A percentile compares a stretch with the other conserved stretches of the same genome.
phyloP scores from a whole-genome alignment of 2,888 invertebrate genomes.

The Drosophila lutescens region DNA sequence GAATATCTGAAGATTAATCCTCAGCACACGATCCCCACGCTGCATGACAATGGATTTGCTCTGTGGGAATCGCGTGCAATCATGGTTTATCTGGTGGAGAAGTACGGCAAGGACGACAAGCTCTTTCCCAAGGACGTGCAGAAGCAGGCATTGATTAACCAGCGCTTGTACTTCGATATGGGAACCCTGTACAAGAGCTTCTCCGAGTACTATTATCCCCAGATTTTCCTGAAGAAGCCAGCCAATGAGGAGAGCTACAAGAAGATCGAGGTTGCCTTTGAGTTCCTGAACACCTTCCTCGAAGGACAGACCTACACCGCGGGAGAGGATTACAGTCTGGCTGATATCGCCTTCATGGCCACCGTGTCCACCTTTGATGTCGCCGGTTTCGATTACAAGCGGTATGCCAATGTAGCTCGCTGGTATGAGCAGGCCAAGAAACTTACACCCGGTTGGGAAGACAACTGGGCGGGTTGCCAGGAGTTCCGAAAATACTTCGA shows the following conservation, averaged over 20 bases:
- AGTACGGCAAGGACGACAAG: slow-evolving; percentile 90
- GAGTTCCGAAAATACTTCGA: slow-evolving; percentile 85
- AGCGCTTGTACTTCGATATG: slow-evolving; percentile 91
- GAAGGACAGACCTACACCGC: slow-evolving; percentile 89
- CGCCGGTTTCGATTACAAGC: slow-evolving; percentile 87
- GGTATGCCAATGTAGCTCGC: slow-evolving; percentile 88
- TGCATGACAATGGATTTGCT: slow-evolving; percentile 91
- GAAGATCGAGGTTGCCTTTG: slow-evolving; percentile 88
- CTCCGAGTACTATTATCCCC: slow-evolving; percentile 88
- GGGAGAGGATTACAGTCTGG: slow-evolving; percentile 89
- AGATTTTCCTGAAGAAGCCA: slow-evolving; percentile 86
- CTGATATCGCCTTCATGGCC: slow-evolving; percentile 89
- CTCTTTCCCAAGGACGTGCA: slow-evolving; percentile 90
- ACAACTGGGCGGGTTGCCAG: slow-evolving; percentile 86
- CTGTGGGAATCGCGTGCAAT: slow-evolving; percentile 94
- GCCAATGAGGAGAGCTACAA: slow-evolving; percentile 88
- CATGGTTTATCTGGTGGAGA: slow-evolving; percentile 90
- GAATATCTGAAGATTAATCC: slow-evolving; percentile 91
- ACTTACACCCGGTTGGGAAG: slow-evolving; percentile 86
- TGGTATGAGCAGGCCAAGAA: slow-evolving; percentile 87
- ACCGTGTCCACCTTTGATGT: slow-evolving; percentile 89
- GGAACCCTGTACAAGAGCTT: slow-evolving; percentile 90
- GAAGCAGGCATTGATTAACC: slow-evolving; percentile 90
- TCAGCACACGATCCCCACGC: slow-evolving; percentile 92
- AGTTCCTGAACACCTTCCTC: slow-evolving; percentile 88